Conservation (phyloP, 2,888 invertebrate species). For the Acrobasis repandana region DNA sequence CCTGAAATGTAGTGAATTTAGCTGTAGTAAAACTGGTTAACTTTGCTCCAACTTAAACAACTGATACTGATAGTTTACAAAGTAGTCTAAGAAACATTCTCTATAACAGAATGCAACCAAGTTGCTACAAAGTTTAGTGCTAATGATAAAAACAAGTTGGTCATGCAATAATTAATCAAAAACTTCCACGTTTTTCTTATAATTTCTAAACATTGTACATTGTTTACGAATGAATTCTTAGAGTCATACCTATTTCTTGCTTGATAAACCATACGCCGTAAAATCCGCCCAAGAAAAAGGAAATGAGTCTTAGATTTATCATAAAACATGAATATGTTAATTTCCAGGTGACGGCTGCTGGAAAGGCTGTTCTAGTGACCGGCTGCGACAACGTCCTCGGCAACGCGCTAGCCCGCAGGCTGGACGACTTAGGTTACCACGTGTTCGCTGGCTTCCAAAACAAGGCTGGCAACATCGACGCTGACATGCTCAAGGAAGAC, state of each 20-base stretch:
- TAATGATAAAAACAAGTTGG: neutral
- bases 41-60: neutral
- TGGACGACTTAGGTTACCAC: conserved; percentile 93
- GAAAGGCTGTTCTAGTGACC: conserved; percentile 92
- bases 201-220: too few species aligned
- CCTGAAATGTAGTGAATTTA: too few species aligned
- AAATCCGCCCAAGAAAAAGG: too few species aligned
- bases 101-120: neutral
- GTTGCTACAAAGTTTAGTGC: neutral
- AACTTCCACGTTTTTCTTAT: neutral
- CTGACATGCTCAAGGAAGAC: conserved; percentile 89
- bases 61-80: neutral
- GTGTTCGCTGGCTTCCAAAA: conserved; percentile 93
- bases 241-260: too few species aligned
- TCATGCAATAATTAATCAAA: neutral
- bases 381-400: conserved; percentile 92
- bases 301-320: too few species aligned
- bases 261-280: too few species aligned
- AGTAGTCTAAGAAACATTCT: neutral
- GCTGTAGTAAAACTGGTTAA: too few species aligned
- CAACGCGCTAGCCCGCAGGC: conserved; percentile 88
- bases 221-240: too few species aligned
- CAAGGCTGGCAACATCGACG: conserved; percentile 86
- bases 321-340: neutral
- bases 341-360: conserved; percentile 88